These are phyloP conservation scores for Nyctibius grandis DNA, from an alignment of 2,797 vertebrate genomes.

Conservation along the genomic window DNA sequence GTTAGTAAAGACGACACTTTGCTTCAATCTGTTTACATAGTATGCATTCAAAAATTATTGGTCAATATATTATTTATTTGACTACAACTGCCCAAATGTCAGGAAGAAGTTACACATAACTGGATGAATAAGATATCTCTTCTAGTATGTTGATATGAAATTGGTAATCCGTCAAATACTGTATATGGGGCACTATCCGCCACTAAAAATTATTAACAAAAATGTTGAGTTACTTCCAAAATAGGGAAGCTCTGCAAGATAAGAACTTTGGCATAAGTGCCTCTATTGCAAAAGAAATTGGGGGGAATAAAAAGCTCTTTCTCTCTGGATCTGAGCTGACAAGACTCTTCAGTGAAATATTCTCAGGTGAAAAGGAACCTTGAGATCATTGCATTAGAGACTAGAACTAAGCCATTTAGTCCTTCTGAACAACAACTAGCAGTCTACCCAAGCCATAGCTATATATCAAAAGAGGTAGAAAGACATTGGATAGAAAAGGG, in stretches of 20 bases:
- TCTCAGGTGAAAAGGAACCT: background rate
- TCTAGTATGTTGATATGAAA: background rate
- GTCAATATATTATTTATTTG: background rate
- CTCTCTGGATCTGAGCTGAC: background rate
- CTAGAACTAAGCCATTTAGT: background rate
- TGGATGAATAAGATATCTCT: background rate
- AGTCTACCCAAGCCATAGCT: rapidly evolving
- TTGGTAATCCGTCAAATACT: background rate
- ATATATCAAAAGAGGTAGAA: background rate
- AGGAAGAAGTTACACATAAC: background rate
- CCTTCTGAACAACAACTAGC: background rate
- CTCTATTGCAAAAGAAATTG: background rate
- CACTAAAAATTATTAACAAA: background rate
- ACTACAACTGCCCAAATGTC: background rate
- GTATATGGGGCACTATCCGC: background rate
- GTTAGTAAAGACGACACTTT: background rate
- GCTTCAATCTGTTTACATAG: background rate
- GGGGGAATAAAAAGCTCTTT: background rate
- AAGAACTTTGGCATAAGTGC: background rate
- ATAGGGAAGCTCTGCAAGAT: background rate
- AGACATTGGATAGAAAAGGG: background rate
- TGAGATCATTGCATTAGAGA: background rate
- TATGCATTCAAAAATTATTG: background rate
- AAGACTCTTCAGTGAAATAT: background rate
- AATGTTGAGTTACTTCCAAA: background rate